phyloP scores from a whole-genome alignment of 2,888 invertebrate genomes.

The Dexiosoma caninum region DNA sequence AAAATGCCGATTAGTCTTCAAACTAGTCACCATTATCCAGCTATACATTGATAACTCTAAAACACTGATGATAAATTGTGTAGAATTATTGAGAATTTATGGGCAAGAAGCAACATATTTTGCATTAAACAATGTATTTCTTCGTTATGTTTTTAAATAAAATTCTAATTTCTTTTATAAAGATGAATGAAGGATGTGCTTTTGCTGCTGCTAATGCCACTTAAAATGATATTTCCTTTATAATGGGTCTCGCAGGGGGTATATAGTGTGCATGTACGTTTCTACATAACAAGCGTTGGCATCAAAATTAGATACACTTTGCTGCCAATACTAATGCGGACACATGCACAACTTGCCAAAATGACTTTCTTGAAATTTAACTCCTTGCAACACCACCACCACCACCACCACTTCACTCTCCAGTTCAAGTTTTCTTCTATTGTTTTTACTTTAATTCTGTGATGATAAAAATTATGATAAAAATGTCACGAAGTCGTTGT shows the following conservation, averaged over 20 bases:
- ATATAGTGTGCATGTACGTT: conserved; percentile 21
- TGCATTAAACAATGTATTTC: conserved; percentile 29
- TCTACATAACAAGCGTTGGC: not conserved
- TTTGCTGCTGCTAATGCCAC: not conserved
- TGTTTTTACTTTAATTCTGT: conserved; percentile 18
- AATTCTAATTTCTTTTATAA: conserved; percentile 34
- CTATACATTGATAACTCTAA: conserved; percentile 5
- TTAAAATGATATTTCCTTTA: conserved; percentile 16
- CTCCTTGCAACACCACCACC: too few species aligned
- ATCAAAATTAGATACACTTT: conserved; percentile 28
- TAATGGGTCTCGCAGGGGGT: conserved; percentile 27
- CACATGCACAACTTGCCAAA: too few species aligned
- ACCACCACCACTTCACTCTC: not conserved
- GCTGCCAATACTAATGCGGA: not conserved
- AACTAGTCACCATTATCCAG: too few species aligned
- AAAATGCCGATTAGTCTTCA: too few species aligned
- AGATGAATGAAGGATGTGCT: not conserved
- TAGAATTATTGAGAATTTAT: conserved; percentile 44
- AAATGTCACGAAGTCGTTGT: conserved; percentile 31
- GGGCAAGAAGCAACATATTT: conserved; percentile 35
- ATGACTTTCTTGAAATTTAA: too few species aligned
- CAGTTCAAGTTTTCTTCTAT: not conserved
- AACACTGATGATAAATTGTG: not conserved
- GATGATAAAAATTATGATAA: conserved; percentile 23
- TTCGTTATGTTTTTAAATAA: conserved; percentile 30